Percentiles rank a stretch among this genome's conserved stretches.
Evolutionary conservation across 37 sponge, comb jelly and placozoan genomes (phyloP).

Genomic region (Spongilla lacustris): DNA sequence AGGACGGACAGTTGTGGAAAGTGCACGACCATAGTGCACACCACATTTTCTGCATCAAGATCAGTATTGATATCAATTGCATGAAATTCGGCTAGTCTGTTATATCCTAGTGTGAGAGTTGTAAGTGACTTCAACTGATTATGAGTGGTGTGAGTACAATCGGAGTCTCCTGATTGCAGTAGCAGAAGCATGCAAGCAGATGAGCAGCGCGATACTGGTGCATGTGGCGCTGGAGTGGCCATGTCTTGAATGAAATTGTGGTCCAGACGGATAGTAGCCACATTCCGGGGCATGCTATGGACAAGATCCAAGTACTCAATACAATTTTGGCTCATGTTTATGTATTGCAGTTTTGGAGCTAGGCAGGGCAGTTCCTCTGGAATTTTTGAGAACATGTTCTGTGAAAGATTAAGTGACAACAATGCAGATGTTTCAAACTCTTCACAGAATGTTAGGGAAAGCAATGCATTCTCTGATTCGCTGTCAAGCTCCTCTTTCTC

Average conservation of each 20-base stretch:
- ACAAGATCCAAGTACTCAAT: slow-evolving; percentile 59
- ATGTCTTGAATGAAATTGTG: slow-evolving; percentile 12
- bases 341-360: slow-evolving; percentile 70
- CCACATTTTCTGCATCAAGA: not conserved
- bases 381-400: slow-evolving; percentile 57
- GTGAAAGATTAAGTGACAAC: slow-evolving; percentile 54
- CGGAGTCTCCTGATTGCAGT: slow-evolving; percentile 42
- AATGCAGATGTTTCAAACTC: not conserved
- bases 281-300: slow-evolving; percentile 29
- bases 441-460: not conserved
- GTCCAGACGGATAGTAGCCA: slow-evolving; percentile 27
- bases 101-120: slow-evolving; percentile 46
- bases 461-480: slow-evolving; percentile 42
- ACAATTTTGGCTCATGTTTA: slow-evolving; percentile 69
- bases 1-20: slow-evolving; percentile 66
- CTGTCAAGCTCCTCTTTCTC: slow-evolving; percentile 12
- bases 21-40: not conserved
- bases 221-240: not conserved
- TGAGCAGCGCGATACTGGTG: not conserved
- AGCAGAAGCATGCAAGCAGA: not conserved
- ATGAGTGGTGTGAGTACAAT: slow-evolving; percentile 13
- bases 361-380: slow-evolving; percentile 82
- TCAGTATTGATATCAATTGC: not conserved
- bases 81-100: slow-evolving; percentile 21
- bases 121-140: slow-evolving; percentile 34